Evolutionary conservation across 2,113 vertebrate genomes (phyloP).

Genomic region (Xiphophorus couchianus): DNA sequence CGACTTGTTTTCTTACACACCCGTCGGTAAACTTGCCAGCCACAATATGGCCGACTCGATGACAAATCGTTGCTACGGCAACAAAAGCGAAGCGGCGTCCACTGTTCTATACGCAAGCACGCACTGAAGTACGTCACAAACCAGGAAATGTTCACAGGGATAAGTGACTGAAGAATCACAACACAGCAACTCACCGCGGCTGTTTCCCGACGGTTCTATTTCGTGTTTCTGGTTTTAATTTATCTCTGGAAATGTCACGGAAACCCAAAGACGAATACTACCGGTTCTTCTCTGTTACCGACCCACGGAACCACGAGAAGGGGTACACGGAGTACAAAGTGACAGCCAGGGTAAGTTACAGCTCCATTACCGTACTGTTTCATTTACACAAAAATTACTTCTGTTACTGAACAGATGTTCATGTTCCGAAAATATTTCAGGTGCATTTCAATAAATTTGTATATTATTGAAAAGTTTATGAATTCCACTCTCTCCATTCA

Average conservation of each 20-base stretch:
- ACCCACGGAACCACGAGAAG: slow-evolving; percentile 86
- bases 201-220: background rate
- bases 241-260: slow-evolving; percentile 80
- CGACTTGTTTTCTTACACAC: no score
- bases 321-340: slow-evolving; percentile 93
- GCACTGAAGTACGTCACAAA: slow-evolving; percentile 32
- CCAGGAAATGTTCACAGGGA: slow-evolving; percentile 61
- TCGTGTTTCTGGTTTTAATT: background rate
- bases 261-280: slow-evolving; percentile 85
- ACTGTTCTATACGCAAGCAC: slow-evolving; percentile 15
- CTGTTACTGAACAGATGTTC: background rate
- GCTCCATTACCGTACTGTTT: background rate
- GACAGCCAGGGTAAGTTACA: slow-evolving; percentile 83
- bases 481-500: no score
- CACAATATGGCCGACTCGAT: background rate
- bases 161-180: slow-evolving; percentile 34
- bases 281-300: slow-evolving; percentile 86
- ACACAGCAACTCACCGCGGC: background rate
- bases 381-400: background rate
- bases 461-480: no score
- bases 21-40: background rate
- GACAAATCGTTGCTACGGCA: no score
- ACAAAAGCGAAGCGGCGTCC: background rate
- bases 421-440: background rate
- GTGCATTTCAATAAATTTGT: no score